Base-by-base conservation (phyloP, 2,797 vertebrate genomes). In the Lacerta bilineata region DNA sequence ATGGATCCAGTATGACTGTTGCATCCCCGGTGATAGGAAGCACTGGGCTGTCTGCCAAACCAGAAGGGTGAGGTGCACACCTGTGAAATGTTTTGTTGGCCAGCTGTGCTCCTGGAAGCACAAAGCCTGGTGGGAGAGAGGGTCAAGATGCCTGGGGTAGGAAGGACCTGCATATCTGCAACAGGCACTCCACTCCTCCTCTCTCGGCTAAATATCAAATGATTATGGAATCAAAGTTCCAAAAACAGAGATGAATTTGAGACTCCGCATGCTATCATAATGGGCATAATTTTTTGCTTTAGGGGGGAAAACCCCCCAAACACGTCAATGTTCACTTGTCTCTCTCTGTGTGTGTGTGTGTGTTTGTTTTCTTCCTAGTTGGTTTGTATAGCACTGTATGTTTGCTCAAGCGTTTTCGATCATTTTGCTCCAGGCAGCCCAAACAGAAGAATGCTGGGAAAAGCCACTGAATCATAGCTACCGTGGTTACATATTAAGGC, bases 401-500 rank as follows among this genome's bases (percentile, higher is more conserved):
- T 88, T 86, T 88, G 18, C 84, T 90, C 41, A 87, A 83, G 68
- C 18, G 0, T 90, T 84, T 80, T 87, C 68, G 23, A 66, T 80
- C 41, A 80, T 87, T 90, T 90, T 87, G 80, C 84, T 86, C 55
- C 74, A 78, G 74, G 87, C 72, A 82, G 64, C n/a, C 79, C 33
- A 88, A 85, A 83, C 72, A 84, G 71, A 39, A 87, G 80, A 83
- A 64, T 79, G 74, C 80, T 87, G 85, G 88, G 88, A 50, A 86
- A 78, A 78, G 68, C 66, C 18, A 81, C 43, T 80, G 78, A 83
- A 89, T 83, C 46, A 50, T 50, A 89, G 39, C 78, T 76, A 27
- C 36, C 78, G 66, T 72, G 75, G 43, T 72, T 83, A 72, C 43
- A 78, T 85, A 72, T 75, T 88, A 77, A 75, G 20, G 25, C 83